Base-by-base conservation (phyloP, 2,797 vertebrate species). In the Chrosomus eos region DNA sequence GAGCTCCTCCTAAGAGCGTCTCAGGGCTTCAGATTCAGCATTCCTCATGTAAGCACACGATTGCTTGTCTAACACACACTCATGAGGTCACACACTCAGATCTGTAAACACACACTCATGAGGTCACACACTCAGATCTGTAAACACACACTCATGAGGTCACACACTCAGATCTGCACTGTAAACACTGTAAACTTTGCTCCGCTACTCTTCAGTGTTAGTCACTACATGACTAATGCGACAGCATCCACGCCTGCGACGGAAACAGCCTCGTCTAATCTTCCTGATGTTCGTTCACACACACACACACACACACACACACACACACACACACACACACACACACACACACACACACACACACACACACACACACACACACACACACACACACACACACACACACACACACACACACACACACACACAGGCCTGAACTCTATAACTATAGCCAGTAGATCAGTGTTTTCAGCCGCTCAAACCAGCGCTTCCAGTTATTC, bases 161-260 rank as follows among this genome's bases (percentile, higher is more conserved):
- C 62, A 51, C 51, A 51, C 6, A n/a, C 58, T 77, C 62, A 53
- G 28, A 36, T 51, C 43, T 6, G 62, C 18, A 14, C 60, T 33
- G 40, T 66, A 31, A 62, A 77, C 36, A 43, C 75, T 43, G 75
- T 78, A 31, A 67, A 67, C 77, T 67, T 67, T 80, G 43, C 77
- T 51, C 6, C 48, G 6, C 28, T 80, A 7, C 23, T 16, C 7
- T 51, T 51, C 40, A 36, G 77, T 80, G 19, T 80, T 80, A 67
- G 7, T 67, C 43, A 67, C 48, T 51, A n/a, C 45, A 23, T 80
- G 28, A 67, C 11, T 51, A 23, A 31, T 45, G 38, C 55, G 2
- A 38, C 26, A 60, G 36, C 26, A 4, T 55, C n/a, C 9, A 64
- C 26, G 38, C n/a, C n/a, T n/a, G n/a, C n/a, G n/a, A n/a, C n/a